phyloP scores from a whole-genome alignment of 2,797 vertebrate species.

The Coilia nasus region DNA sequence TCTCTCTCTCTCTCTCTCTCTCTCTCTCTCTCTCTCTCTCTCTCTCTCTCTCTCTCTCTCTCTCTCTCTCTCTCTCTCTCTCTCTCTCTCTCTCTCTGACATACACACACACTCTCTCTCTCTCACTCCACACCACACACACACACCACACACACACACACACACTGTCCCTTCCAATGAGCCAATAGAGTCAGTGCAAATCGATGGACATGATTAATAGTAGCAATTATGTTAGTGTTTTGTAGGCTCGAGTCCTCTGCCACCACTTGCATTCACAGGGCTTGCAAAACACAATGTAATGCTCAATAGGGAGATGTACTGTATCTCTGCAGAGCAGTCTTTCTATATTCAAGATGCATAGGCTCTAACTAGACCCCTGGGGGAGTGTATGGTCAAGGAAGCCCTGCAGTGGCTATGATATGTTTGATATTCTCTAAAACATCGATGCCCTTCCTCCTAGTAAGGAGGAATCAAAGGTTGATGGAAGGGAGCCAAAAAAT shows the following conservation, averaged over 20 bases:
- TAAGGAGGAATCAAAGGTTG: background rate
- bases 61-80: no score
- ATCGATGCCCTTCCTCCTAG: background rate
- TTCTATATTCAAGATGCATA: background rate
- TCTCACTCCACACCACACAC: background rate
- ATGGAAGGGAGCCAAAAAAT: background rate
- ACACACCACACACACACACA: background rate
- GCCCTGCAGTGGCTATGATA: background rate
- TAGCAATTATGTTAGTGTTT: slow-evolving; percentile 9
- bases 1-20: no score
- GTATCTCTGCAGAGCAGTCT: background rate
- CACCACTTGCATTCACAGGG: background rate
- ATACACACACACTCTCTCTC: background rate
- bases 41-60: no score
- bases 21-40: no score
- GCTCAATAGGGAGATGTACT: background rate
- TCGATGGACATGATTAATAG: slow-evolving; percentile 17
- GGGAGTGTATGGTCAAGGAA: background rate
- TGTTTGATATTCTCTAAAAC: background rate
- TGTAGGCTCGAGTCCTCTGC: background rate
- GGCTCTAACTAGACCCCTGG: background rate
- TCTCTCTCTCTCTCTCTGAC: background rate
- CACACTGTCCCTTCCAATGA: background rate
- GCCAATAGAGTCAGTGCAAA: slow-evolving; percentile 3
- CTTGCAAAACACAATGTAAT: slow-evolving; percentile 2